Percentiles rank a stretch among this genome's conserved stretches.
Evolutionary conservation across 2,888 invertebrate species (phyloP).

Genomic region (Pheosia gnoma): DNA sequence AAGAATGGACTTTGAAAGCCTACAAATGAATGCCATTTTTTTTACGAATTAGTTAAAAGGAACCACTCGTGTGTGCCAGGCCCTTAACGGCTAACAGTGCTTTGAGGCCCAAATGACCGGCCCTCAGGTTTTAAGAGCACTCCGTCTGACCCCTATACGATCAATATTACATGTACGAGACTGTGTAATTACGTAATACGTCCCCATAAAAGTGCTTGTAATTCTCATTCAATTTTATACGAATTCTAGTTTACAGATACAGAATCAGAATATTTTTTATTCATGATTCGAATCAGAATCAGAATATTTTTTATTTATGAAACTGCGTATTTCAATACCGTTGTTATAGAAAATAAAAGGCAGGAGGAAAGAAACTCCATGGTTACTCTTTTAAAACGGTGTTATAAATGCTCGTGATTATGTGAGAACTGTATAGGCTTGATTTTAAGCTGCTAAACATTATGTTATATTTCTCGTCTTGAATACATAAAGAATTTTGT

Average conservation of each 20-base stretch:
- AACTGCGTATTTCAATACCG: no score
- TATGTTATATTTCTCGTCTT: no score
- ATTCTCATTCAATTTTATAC: not conserved
- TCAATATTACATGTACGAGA: constrained; percentile 41
- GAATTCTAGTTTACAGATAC: not conserved
- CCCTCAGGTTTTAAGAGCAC: constrained; percentile 48
- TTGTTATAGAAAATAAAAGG: no score
- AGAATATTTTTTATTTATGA: no score
- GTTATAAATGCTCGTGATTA: no score
- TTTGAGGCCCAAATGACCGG: constrained; percentile 60
- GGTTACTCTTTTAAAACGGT: no score
- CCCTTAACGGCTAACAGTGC: constrained; percentile 48
- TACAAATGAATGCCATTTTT: constrained; percentile 40
- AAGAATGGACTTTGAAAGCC: constrained; percentile 42
- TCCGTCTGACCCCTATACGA: constrained; percentile 46
- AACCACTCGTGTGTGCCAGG: constrained; percentile 37
- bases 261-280: no score
- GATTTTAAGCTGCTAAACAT: no score
- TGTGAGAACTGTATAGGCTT: no score
- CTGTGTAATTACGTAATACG: not conserved
- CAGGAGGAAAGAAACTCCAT: no score
- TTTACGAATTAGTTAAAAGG: constrained; percentile 44
- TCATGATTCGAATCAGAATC: no score
- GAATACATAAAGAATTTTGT: not conserved
- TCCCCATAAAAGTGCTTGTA: not conserved